Evolutionary conservation across 2,113 vertebrate genomes (phyloP), one percentile per base, ranked within the genome.

Genomic region (Dasyornis broadbenti): DNA sequence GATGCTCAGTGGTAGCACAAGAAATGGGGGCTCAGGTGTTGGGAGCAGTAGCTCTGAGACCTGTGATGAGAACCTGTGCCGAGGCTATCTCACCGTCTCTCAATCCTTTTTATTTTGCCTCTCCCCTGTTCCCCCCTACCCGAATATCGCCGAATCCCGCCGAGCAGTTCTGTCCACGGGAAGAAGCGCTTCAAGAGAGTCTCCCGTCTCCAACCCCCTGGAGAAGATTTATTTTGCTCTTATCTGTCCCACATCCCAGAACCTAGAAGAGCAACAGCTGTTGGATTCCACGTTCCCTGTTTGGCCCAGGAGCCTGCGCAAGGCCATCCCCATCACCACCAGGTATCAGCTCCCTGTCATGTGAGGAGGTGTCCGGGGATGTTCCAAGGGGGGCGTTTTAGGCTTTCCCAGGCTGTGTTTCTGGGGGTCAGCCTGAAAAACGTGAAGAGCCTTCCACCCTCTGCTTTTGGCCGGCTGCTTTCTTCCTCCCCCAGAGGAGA

Each of bases 311-410:
- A 87, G 65, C 37, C 45, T 31, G 23, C 23, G 33, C 53, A 39
- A 56, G 64, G 33, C 53, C 2, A 0, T 24, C 45, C 80, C 57
- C 39, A n/a, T 30, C 37, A 2, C 1, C 0, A 28, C n/a, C 54
- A 39, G 23, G 20, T 39, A 13, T 30, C 70, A 90, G 35, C 18
- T 30, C 44, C 65, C 60, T 27, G 2, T 30, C 0, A 0, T 4
- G 9, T 17, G 13, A 72, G 70, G 28, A 72, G 53, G 47, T 79
- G 73, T 13, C 60, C 35, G 70, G 78, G 39, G 70, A 52, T 15
- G 39, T 13, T 72, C 33, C 1, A 1, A 56, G 56, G 28, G 14
- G 50, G 49, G 6, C 10, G 1, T 31, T 79, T 71, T 24, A 9
- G 40, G 40, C 7, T 75, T 63, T 85, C 24, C 35, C 70, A 7